Evolutionary conservation across 2,888 invertebrate genomes (phyloP), one percentile per base, ranked within the genome.

Genomic region (Ernsta delagoae): DNA sequence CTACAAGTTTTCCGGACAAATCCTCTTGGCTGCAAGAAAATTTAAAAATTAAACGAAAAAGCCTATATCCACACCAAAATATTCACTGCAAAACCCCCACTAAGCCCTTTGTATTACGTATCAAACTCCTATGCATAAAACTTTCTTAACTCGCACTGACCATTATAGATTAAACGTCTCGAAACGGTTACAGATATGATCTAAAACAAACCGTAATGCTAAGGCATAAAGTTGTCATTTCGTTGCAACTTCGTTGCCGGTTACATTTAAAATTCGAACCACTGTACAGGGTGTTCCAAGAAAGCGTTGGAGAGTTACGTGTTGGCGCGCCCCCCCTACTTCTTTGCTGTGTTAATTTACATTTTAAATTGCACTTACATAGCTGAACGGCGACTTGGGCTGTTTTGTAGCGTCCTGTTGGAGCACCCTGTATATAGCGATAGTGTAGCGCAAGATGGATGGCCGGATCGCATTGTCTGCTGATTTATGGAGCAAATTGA

Each of bases 341-440:
- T 94, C 94, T 94, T 93, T 93, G 89, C 89, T 83, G 85, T 88
- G 93, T 93, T 93, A 93, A 94, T 94, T 94, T 94, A 93, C 93
- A 94, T 94, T 94, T 94, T 94, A 93, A 94, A 94, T 93, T 93
- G 93, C 93, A 92, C 92, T 94, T 92, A 91, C 90, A 92, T 92
- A 88, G 91, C 88, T 84, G 83, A 86, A 83, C 85, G 90, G 91
- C 89, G 89, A 89, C 83, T 89, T 85, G 85, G 80, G 81, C 84
- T 86, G 91, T 89, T 90, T 88, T 87, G 54, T 56, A 56, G 80
- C 85, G 84, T 78, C 87, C 84, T 85, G 70, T 71, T 48, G 48
- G 41, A 78, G 72, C 75, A 75, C 66, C 74, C 83, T 82, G 79
- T 83, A 80, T 80, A 78, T 77, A 59, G 53, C 36, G 34, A 65